Evolutionary conservation across 2,888 invertebrate genomes (phyloP).

Genomic region (Caradrina clavipalpis): DNA sequence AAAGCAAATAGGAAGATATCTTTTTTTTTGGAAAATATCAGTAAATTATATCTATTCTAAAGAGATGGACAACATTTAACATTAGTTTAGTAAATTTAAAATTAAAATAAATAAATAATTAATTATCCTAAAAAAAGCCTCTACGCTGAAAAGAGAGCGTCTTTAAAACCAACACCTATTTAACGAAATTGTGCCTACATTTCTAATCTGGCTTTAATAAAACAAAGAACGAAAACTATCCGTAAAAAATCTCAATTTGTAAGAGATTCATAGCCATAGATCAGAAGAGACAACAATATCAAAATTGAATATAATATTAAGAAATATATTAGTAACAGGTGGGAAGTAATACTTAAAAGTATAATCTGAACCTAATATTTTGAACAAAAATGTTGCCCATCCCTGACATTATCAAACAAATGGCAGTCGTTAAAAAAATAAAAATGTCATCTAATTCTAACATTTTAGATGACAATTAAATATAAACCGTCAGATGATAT

Average conservation of each 20-base stretch:
- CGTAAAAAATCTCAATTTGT: slow-evolving; percentile 14
- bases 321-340: not conserved
- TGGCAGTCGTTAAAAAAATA: slow-evolving; percentile 30
- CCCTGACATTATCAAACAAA: slow-evolving; percentile 14
- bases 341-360: slow-evolving; percentile 1
- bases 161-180: not conserved
- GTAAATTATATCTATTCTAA: slow-evolving; percentile 6
- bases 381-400: slow-evolving; percentile 22
- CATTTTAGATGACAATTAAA: not conserved
- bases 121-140: slow-evolving; percentile 10
- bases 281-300: not conserved
- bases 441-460: slow-evolving; percentile 25
- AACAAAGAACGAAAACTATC: not conserved
- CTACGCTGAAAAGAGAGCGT: not conserved
- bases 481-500: slow-evolving; percentile 30
- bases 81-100: not conserved
- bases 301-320: not conserved
- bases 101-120: not conserved
- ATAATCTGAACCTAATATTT: not conserved
- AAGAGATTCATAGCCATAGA: slow-evolving; percentile 15
- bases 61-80: slow-evolving; percentile 41
- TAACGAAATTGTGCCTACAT: not conserved
- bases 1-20: slow-evolving; percentile 26
- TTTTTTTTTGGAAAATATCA: slow-evolving; percentile 22
- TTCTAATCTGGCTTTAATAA: not conserved